phyloP scores from a whole-genome alignment of 2,888 invertebrate species.

The Lepidocyrtoides sp. region DNA sequence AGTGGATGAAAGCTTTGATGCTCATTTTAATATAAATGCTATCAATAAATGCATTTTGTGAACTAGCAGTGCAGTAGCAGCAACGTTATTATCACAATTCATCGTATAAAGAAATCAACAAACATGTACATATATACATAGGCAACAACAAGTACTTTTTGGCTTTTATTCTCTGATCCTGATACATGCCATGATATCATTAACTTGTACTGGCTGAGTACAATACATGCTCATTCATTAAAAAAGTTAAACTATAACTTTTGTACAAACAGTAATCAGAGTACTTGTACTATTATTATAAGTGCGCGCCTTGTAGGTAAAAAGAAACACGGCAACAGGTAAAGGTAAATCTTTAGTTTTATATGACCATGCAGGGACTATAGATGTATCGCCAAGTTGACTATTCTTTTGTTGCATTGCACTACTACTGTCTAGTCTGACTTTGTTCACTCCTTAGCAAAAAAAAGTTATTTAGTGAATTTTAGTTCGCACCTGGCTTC shows the following conservation, averaged over 20 bases:
- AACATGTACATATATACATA: too few relatives aligned
- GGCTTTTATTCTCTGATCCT: slow-evolving; percentile 5
- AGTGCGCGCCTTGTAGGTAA: neutral
- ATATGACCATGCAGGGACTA: too few relatives aligned
- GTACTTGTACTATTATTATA: neutral
- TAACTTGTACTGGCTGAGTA: neutral
- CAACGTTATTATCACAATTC: neutral
- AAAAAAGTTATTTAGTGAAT: slow-evolving; percentile 6
- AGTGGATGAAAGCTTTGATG: neutral
- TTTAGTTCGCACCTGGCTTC: slow-evolving; percentile 59
- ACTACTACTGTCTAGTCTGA: neutral
- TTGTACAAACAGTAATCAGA: neutral
- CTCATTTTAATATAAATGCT: neutral
- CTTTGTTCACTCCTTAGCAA: slow-evolving; percentile 58
- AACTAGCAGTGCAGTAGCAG: neutral
- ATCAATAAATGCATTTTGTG: neutral
- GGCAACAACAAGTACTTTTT: slow-evolving; percentile 44
- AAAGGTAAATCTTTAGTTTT: slow-evolving; percentile 15
- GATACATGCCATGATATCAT: slow-evolving; percentile 50
- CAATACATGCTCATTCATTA: slow-evolving; percentile 47
- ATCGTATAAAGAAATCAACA: neutral
- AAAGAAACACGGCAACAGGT: neutral
- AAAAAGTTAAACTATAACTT: slow-evolving; percentile 23
- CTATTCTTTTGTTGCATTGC: neutral
- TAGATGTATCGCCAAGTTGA: neutral